Conservation (phyloP, 2,888 invertebrate species). For the Ichneumoninae sp. region DNA sequence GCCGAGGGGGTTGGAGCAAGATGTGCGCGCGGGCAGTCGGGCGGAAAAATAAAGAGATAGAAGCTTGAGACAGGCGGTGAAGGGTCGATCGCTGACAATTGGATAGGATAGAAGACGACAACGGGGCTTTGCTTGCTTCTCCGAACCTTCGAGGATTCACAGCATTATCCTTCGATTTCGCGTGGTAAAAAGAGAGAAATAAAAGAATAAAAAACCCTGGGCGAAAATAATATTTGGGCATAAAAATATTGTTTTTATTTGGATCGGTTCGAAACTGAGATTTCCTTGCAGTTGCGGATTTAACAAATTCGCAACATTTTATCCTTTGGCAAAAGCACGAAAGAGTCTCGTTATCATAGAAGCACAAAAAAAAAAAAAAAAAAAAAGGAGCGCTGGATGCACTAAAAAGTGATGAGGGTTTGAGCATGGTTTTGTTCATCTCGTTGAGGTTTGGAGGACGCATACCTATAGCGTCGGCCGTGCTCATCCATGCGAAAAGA, state of each 20-base stretch:
- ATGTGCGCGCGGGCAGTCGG: not conserved
- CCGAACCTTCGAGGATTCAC: not conserved
- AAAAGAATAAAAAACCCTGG: not conserved
- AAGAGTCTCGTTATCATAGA: not conserved
- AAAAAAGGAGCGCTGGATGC: not conserved
- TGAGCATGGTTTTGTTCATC: not conserved
- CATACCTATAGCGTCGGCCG: not conserved
- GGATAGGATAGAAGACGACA: not conserved
- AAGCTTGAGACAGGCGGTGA: constrained; percentile 53
- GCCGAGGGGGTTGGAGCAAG: not conserved
- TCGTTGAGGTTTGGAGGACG: not conserved
- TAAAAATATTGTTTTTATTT: not conserved
- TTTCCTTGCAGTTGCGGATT: not conserved
- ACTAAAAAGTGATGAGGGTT: not conserved
- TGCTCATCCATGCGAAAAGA: not conserved
- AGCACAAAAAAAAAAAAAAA: too few species aligned
- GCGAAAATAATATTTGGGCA: not conserved
- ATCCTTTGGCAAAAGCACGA: not conserved
- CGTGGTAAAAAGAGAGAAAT: not conserved
- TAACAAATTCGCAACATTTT: not conserved
- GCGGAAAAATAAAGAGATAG: constrained; percentile 46
- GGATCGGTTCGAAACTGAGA: not conserved
- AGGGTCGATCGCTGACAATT: constrained; percentile 52
- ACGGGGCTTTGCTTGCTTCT: not conserved
- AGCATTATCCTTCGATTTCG: not conserved